Base-by-base conservation (phyloP, 2,113 vertebrate species). In the Salvelinus namaycush region DNA sequence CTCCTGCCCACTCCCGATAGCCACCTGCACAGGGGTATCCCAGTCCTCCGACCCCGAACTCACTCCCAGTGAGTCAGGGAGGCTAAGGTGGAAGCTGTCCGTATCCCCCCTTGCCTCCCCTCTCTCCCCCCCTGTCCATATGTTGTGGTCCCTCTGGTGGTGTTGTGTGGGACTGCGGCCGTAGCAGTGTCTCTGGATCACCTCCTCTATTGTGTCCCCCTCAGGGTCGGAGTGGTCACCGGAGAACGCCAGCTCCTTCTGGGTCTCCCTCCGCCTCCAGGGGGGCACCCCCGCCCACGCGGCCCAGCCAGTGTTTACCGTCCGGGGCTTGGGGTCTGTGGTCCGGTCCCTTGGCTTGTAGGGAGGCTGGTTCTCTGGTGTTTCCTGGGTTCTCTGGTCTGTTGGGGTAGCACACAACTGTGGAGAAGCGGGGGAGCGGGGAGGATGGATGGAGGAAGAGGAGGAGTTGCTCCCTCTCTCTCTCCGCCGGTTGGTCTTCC, bases 171-270 rank as follows among this genome's bases (percentile, higher is more conserved):
- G 78, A 72, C 73, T 82, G 68, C 72, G 24, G 24, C 89, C 89
- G 76, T 94, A 87, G 69, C 90, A 94, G 57, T 92, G 92, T 81
- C 89, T 92, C 87, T 93, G 88, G 88, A 95, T 94, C 74, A 95
- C 95, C 85, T 94, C 87, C 87, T 96, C 95, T 54, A 94, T 94
- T 70, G 92, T 92, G 80, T 87, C 82, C 22, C 81, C 85, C 78
- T 93, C 54, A 1, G 65, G 68, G 54, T 93, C 86, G 0, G 73
- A 78, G 7, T 70, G 51, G 22, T 88, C 83, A 0, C 77, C 79
- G n/a, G 84, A 88, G 66, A 86, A 87, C 0, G 66, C 73, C n/a
- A 68, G 77, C 67, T 88, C 82, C 74, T 79, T 85, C 1, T 76
- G 84, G 11, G 49, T 76, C 75, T 73, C 72, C 72, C 84, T 87